Evolutionary conservation across 2,888 invertebrate genomes (phyloP), one percentile per base, ranked within the genome.

Genomic region (Dasypogon diadema): DNA sequence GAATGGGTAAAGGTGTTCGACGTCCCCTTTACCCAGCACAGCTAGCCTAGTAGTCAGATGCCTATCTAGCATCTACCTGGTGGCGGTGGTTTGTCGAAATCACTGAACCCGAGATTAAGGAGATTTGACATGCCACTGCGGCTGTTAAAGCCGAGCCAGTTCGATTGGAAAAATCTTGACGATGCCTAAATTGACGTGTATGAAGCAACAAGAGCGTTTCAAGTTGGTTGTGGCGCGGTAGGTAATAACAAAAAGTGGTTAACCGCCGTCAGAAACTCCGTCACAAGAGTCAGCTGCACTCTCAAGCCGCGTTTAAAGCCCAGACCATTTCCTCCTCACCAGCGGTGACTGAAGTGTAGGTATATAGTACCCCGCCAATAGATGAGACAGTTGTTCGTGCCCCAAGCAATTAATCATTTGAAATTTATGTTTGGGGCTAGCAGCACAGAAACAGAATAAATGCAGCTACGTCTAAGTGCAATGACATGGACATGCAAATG

Each of bases 361-460:
- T 26, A 14, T 12, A 10, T 26, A 22, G 21, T 18, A 65, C 37
- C 37, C n/a, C 70, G 21, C 54, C 22, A 70, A 34, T 70, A 54
- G 56, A 77, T 63, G 70, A 51, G 68, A 77, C 77, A 75, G 56
- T 77, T 75, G 72, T 74, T 75, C 58, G 63, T 56, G 73, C 75
- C 18, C 22, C 26, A 34, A 37, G 74, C 77, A 51, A 77, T 77
- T 74, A 75, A 77, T 75, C 77, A 75, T 77, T 77, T 74, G 75
- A 37, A 73, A 77, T 75, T 77, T 77, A 75, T 75, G 63, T n/a
- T 70, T 21, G 18, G 24, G 26, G 22, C 72, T 24, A 24, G 37
- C n/a, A 21, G 37, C n/a, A 21, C 12, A 56, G 56, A 34, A 58
- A 30, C 22, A 42, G 26, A 37, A 46, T 22, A 46, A 56, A 56